A percentile compares a stretch with the other conserved stretches of the same genome.
Evolutionary conservation across 2,113 vertebrate species (phyloP).

Genomic region (Myrmecophaga tridactyla): DNA sequence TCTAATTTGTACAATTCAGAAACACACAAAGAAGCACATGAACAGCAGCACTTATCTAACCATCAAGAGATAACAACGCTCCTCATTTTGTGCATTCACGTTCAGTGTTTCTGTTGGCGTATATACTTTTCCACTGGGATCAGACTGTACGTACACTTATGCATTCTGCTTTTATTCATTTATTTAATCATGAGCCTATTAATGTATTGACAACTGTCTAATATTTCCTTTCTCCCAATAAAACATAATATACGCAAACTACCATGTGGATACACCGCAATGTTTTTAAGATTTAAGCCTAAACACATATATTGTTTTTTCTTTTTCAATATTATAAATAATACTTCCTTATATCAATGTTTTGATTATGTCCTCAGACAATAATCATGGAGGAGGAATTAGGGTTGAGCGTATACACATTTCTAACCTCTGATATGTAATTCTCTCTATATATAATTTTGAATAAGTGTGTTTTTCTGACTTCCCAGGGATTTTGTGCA

Average conservation of each 20-base stretch:
- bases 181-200: neutral
- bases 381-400: neutral
- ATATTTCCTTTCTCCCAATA: neutral
- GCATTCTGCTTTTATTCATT: neutral
- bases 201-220: neutral
- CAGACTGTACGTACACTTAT: neutral
- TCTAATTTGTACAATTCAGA: neutral
- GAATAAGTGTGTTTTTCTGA: too few species aligned
- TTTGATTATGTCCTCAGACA: neutral
- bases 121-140: neutral
- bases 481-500: neutral
- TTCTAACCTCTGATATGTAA: neutral
- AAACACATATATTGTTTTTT: neutral
- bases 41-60: neutral
- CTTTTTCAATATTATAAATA: neutral
- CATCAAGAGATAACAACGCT: neutral
- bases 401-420: neutral
- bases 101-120: neutral
- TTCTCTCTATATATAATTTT: too few species aligned
- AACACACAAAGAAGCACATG: neutral
- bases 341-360: neutral
- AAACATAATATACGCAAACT: neutral
- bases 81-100: neutral
- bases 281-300: neutral
- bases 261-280: neutral